These are phyloP conservation scores for Protula sp. DNA, from an alignment of 2,888 invertebrate species.

Conservation along the genomic window DNA sequence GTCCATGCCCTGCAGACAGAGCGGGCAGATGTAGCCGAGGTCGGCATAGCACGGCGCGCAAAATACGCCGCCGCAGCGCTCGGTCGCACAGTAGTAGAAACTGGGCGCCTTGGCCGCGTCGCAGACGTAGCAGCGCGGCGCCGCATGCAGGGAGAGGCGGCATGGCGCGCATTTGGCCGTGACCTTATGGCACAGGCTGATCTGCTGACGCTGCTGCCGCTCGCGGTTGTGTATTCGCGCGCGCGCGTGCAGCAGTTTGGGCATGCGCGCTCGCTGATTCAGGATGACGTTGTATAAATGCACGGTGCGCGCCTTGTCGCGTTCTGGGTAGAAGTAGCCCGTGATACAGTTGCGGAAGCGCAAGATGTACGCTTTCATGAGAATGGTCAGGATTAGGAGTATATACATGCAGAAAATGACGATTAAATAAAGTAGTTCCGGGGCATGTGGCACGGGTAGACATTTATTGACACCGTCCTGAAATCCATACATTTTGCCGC, in stretches of 20 bases:
- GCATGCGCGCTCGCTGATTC: constrained; percentile 22
- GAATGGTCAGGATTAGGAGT: constrained; percentile 16
- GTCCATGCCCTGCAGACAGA: constrained; percentile 18
- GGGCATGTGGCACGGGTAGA: constrained; percentile 18
- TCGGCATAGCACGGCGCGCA: constrained; percentile 24
- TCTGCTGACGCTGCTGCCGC: constrained; percentile 10
- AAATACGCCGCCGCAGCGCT: constrained; percentile 22
- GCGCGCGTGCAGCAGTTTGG: constrained; percentile 15
- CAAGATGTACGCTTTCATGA: constrained; percentile 25
- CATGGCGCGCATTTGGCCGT: constrained; percentile 12
- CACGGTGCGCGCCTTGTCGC: constrained; percentile 23
- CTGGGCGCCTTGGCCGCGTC: constrained; percentile 13
- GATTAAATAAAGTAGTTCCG: constrained; percentile 17
- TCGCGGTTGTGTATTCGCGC: constrained; percentile 19
- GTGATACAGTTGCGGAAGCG: constrained; percentile 23
- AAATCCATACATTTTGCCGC: constrained; percentile 19
- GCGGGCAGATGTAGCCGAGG: constrained; percentile 22
- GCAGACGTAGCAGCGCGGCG: constrained; percentile 23
- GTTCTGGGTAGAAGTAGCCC: constrained; percentile 28
- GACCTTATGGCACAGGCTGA: constrained; percentile 15
- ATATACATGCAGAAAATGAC: constrained; percentile 18
- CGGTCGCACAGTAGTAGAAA: constrained; percentile 24
- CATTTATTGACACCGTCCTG: constrained; percentile 16
- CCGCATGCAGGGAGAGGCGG: constrained; percentile 11
- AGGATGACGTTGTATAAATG: constrained; percentile 26